Evolutionary conservation across 2,888 invertebrate genomes (phyloP), one percentile per base, ranked within the genome.

Genomic region (Campoplex capitator): DNA sequence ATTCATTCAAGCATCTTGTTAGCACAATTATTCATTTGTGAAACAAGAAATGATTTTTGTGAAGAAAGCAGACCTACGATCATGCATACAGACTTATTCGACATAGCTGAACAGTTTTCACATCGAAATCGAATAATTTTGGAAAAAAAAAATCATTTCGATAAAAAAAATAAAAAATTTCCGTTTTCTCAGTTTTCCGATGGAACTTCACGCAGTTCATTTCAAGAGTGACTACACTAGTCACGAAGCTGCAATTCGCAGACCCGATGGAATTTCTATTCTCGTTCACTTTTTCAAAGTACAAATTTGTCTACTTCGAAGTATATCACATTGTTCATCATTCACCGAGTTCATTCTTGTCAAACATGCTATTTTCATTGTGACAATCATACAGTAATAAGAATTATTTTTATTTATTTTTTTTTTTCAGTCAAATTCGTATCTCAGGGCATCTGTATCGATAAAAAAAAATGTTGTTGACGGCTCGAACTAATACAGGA

Each of bases 171-270:
- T 45, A 11, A 42, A 42, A 76, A 76, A n/a, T 77, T 77, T 18
- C 13, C 65, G 28, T 71, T 67, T 56, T 8, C 73, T 13, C 67
- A 94, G 93, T 45, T 95, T 95, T 90, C 96, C 97, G 0, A 95
- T 95, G 70, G 97, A 97, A 95, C 95, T 97, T 95, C 97, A 97
- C 93, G 95, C 94, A 0, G 95, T 95, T 0, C 94, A 95, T 91
- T 97, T 96, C 91, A 96, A 96, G 90, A 95, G 95, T 16, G 95
- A 95, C 85, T 97, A 97, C 91, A 89, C 95, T 88, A 96, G 95
- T 0, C 96, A 96, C 91, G 95, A 96, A 86, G 95, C 95, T 58
- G 97, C 97, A 0, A 89, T 96, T 18, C 95, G 94, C 48, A 95
- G 96, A 91, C 92, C 94, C 1, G 97, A 97, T 88, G 96, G 96